Evolutionary conservation across 2,113 vertebrate species (phyloP).

Genomic region (Saccopteryx bilineata): DNA sequence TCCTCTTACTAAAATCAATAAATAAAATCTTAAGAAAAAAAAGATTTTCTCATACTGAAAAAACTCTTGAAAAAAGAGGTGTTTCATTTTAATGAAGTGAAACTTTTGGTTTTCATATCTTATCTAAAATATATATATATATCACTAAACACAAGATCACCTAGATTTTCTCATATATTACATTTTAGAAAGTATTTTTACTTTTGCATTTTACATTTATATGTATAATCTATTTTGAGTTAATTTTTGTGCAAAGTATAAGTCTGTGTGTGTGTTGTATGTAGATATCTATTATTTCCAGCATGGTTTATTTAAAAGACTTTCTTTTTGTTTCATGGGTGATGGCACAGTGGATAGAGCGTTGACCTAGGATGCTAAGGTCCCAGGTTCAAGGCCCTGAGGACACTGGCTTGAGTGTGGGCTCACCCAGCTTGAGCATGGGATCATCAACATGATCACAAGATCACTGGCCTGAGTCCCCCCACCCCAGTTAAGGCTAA

Average conservation of each 20-base stretch:
- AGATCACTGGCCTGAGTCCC: too few relatives aligned
- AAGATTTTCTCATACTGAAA: too few relatives aligned
- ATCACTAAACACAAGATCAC: neutral
- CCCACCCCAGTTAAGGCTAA: too few relatives aligned
- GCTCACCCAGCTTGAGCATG: too few relatives aligned
- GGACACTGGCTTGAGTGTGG: too few relatives aligned
- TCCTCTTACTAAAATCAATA: too few relatives aligned
- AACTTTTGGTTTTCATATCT: neutral
- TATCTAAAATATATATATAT: neutral
- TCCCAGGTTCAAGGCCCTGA: too few relatives aligned
- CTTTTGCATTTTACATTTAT: neutral
- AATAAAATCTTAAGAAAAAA: too few relatives aligned
- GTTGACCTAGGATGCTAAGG: too few relatives aligned
- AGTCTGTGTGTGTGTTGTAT: neutral
- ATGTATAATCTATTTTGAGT: neutral
- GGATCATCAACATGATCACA: too few relatives aligned
- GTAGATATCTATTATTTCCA: neutral
- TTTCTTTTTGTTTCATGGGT: neutral
- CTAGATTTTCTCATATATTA: neutral
- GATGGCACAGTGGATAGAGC: too few relatives aligned
- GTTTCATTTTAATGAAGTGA: neutral
- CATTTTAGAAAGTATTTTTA: neutral
- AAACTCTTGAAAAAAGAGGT: neutral
- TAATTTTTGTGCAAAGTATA: neutral
- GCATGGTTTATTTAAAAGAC: neutral